Evolutionary conservation across 2,797 vertebrate genomes (phyloP).

Genomic region (Sciurus carolinensis): DNA sequence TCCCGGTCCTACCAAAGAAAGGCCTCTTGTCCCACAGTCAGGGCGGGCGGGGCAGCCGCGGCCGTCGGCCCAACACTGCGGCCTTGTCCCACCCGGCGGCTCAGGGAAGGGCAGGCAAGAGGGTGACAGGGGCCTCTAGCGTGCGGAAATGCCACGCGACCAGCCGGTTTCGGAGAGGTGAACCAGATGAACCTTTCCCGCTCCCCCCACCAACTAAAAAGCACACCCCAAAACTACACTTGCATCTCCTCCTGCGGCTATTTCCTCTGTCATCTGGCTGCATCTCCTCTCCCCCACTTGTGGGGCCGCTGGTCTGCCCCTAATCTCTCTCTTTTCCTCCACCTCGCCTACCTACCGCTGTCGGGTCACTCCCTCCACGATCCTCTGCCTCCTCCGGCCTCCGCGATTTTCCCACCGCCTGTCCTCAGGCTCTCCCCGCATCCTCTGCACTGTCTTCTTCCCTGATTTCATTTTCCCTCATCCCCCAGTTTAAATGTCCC

Average conservation of each 20-base stretch:
- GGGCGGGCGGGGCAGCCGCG: constrained; percentile 54
- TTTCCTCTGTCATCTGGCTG: not conserved
- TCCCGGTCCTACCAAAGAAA: constrained; percentile 70
- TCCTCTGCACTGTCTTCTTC: not conserved
- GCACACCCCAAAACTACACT: not conserved
- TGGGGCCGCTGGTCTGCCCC: not conserved
- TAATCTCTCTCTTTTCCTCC: not conserved
- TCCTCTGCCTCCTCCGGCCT: not conserved
- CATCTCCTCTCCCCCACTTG: not conserved
- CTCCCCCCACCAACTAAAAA: not conserved
- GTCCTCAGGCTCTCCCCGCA: constrained; percentile 61
- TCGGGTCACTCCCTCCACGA: no score
- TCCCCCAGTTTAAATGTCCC: not conserved
- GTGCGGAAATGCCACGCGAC: not conserved
- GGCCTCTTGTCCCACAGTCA: constrained; percentile 73
- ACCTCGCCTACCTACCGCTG: not conserved
- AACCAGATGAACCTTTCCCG: not conserved
- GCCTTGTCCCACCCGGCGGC: constrained; percentile 77
- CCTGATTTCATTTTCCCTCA: not conserved
- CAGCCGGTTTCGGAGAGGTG: not conserved
- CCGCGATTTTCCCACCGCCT: no score
- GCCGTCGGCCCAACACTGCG: constrained; percentile 75
- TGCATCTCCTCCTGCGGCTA: no score
- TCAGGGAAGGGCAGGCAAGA: not conserved
- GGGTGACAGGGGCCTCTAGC: not conserved